These are phyloP conservation scores for Melanitta fusca DNA, from an alignment of 2,797 vertebrate genomes.

Conservation along the genomic window DNA sequence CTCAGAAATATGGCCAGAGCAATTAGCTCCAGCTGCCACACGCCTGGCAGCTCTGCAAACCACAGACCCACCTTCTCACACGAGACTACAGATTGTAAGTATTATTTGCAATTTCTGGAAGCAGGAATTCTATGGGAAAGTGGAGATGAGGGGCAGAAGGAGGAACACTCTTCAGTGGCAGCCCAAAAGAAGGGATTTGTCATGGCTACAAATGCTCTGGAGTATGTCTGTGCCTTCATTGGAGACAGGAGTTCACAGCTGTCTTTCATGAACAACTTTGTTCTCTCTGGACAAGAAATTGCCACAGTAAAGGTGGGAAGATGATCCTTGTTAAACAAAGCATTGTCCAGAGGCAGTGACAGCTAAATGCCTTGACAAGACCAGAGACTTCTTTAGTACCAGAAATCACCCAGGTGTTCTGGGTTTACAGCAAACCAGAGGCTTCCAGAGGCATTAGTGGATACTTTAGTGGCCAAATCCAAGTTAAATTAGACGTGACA, in stretches of 20 bases:
- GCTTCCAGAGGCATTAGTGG: neutral
- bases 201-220: neutral
- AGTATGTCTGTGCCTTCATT: neutral
- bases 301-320: neutral
- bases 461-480: neutral
- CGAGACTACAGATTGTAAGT: neutral
- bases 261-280: neutral
- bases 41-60: neutral
- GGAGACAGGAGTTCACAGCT: neutral
- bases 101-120: neutral
- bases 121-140: neutral
- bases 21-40: neutral
- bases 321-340: neutral
- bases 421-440: neutral
- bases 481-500: neutral
- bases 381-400: neutral
- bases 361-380: neutral
- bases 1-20: neutral
- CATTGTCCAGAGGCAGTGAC: neutral
- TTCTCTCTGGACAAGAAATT: neutral
- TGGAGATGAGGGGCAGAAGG: neutral
- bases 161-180: neutral
- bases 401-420: neutral
- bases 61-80: neutral
- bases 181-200: neutral